Evolutionary conservation across 2,797 vertebrate genomes (phyloP).

Genomic region (Acridotheres tristis): DNA sequence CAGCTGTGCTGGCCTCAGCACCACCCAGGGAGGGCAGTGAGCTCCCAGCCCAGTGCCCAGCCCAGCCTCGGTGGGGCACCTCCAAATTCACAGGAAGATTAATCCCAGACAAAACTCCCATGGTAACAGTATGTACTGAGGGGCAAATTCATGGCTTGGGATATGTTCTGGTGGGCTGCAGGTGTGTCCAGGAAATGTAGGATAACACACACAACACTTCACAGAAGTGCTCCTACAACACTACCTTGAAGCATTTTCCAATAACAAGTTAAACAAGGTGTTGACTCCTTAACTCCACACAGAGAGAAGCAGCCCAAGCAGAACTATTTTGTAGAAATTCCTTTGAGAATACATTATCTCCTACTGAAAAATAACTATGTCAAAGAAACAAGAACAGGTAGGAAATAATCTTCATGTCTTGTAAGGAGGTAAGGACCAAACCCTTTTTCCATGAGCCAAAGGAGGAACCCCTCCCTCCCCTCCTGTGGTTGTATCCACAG

Average conservation of each 20-base stretch:
- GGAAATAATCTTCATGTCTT: neutral
- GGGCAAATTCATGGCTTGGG: neutral
- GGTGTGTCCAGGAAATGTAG: neutral
- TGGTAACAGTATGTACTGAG: accelerated
- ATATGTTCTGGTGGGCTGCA: neutral
- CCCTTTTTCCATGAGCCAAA: neutral
- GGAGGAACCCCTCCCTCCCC: neutral
- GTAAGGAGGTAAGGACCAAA: neutral
- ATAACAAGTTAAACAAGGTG: neutral
- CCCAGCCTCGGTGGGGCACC: neutral
- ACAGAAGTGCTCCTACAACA: neutral
- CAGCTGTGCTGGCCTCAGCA: neutral
- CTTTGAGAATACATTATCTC: neutral
- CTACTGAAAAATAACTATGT: neutral
- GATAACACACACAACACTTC: neutral
- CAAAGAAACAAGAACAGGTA: neutral
- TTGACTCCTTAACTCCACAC: accelerated
- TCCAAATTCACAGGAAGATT: neutral
- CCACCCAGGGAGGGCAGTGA: neutral
- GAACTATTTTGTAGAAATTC: neutral
- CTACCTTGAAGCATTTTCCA: neutral
- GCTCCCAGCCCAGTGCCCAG: neutral
- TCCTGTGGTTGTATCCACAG: neutral
- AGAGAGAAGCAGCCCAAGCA: neutral
- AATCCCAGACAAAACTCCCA: neutral